phyloP scores from a whole-genome alignment of 2,797 vertebrate genomes.

The Sebastes umbrosus region DNA sequence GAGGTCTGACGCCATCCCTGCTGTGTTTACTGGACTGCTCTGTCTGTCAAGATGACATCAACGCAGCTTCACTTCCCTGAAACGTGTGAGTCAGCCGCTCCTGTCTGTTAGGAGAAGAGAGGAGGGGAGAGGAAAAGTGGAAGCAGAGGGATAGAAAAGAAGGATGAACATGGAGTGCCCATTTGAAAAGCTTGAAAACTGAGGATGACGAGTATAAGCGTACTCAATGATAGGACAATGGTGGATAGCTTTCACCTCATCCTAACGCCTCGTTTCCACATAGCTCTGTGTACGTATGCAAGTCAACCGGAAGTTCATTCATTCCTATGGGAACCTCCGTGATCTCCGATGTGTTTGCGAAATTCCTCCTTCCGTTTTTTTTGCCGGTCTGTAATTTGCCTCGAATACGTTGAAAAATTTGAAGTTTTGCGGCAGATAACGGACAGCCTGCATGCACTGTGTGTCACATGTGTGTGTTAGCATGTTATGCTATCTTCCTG shows the following conservation, averaged over 20 bases:
- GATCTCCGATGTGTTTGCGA: no score
- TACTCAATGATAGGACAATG: background rate
- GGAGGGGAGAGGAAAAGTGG: background rate
- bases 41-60: slow-evolving; percentile 61
- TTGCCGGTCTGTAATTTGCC: no score
- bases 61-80: slow-evolving; percentile 37
- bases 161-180: background rate
- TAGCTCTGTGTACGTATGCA: no score
- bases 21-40: slow-evolving; percentile 38
- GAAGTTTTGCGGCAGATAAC: no score
- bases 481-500: no score
- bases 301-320: no score
- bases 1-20: slow-evolving; percentile 42
- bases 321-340: no score
- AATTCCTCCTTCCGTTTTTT: no score
- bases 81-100: slow-evolving; percentile 60
- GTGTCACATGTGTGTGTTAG: no score
- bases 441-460: background rate
- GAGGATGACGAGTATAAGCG: background rate
- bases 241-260: background rate
- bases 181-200: background rate
- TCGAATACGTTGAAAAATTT: no score
- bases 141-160: background rate
- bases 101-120: background rate
- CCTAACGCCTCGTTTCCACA: background rate